Evolutionary conservation across 2,113 vertebrate species (phyloP), one percentile per base, ranked within the genome.

Genomic region (Labrus mixtus): DNA sequence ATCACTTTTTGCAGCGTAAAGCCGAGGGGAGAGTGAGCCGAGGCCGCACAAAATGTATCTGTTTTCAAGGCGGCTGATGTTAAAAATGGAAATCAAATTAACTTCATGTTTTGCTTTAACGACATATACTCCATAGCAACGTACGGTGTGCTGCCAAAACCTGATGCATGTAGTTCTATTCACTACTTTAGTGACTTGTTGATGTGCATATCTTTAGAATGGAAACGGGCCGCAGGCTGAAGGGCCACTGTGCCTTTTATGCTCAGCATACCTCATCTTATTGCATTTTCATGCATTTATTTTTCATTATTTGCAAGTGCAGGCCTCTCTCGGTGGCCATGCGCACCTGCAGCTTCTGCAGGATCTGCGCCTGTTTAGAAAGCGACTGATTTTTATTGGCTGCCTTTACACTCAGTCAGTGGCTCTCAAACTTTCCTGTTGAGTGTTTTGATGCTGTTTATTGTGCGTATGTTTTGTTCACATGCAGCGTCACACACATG

Each of bases 351-450:
- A 64, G 62, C 82, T 48, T 72, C 79, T 73, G 33, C 17, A 0
- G 64, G 57, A 78, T 71, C 70, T 54, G 57, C 3, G 58, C 50
- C 59, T 29, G 74, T 87, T 76, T 51, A 41, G 73, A 54, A 73
- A 73, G 72, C 63, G 62, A 79, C 51, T 84, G 71, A 87, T 41
- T 85, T 91, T 89, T 82, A 88, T 84, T 91, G 78, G 79, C 79
- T 0, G 41, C 60, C 39, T 75, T 70, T 74, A 72, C 55, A 60
- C 56, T 1, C 41, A 59, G 77, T 43, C 37, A 60, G 53, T 57
- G 58, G 67, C 79, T 82, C 68, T 79, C 17, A 58, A 67, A 69
- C 68, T 68, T 51, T 71, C 60, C 48, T 41, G 8, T 8, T 8
- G n/a, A 51, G 59, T 36, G 17, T 70, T 63, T 68, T 23, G 13